Percentiles rank a stretch among this genome's conserved stretches.
Conservation (phyloP, 2,888 invertebrate species). For the Ommatoiulus sabulosus region DNA sequence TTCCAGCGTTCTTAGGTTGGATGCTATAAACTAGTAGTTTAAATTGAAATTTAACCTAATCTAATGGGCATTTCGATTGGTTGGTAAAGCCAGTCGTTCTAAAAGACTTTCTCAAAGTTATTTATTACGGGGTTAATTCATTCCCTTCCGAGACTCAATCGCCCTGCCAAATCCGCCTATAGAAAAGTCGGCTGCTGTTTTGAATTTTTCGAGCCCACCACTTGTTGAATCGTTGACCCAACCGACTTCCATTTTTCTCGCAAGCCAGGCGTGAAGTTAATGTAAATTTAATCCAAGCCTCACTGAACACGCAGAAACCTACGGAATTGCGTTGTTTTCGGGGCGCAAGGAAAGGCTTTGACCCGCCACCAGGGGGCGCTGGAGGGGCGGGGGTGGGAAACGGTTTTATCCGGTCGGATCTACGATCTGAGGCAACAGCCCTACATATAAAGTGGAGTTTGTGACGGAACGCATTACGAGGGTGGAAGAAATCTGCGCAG, state of each 20-base stretch:
- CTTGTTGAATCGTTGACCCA: slow-evolving; percentile 1
- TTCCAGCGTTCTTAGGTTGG: too few relatives aligned
- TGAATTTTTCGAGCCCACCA: background rate
- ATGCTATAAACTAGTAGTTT: too few relatives aligned
- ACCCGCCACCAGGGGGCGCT: background rate
- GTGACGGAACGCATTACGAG: background rate
- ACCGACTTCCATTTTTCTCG: background rate
- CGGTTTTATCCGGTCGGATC: background rate
- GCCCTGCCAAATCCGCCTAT: too few relatives aligned
- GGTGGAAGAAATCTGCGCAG: background rate
- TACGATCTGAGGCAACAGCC: background rate
- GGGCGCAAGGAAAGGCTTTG: background rate
- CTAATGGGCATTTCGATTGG: too few relatives aligned
- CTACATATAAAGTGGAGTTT: background rate
- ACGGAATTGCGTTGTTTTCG: background rate
- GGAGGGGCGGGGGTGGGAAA: background rate
- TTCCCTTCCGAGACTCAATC: too few relatives aligned
- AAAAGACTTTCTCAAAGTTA: too few relatives aligned
- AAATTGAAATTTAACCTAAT: too few relatives aligned
- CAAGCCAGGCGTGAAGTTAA: background rate
- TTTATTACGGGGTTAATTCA: too few relatives aligned
- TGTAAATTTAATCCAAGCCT: background rate
- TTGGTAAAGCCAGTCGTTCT: too few relatives aligned
- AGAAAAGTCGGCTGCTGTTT: too few relatives aligned
- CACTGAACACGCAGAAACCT: background rate